phyloP scores from a whole-genome alignment of 35 echinoderm and acorn worm species.

The Ptychodera flava region DNA sequence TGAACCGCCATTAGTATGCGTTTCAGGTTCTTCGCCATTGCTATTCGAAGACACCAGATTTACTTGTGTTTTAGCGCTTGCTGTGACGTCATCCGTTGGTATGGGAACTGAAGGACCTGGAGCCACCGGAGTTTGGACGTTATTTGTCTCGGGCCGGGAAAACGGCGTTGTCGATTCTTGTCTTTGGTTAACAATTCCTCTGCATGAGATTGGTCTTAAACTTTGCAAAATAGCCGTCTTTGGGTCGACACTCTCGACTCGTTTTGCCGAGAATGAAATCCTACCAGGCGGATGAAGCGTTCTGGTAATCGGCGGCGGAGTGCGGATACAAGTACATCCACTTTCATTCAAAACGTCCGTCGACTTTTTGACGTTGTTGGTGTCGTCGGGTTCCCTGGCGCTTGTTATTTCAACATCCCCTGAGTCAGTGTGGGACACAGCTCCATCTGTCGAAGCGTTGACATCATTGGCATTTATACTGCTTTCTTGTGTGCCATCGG shows the following conservation, averaged over 20 bases:
- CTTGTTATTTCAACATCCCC: too few species aligned
- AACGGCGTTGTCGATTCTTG: too few species aligned
- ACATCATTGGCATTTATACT: too few species aligned
- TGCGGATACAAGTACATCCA: neutral
- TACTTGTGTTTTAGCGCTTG: neutral
- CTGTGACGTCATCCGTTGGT: neutral
- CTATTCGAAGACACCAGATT: neutral
- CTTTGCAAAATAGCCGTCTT: neutral
- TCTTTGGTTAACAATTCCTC: neutral
- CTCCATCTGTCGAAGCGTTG: too few species aligned
- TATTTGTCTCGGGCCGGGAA: neutral
- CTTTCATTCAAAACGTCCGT: neutral
- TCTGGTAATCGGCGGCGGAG: neutral
- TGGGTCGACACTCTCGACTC: neutral
- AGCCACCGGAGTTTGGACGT: neutral
- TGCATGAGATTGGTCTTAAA: neutral
- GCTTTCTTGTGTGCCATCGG: too few species aligned
- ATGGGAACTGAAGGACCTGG: neutral
- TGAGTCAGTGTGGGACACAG: too few species aligned
- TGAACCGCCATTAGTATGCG: too few species aligned
- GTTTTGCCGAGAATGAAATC: neutral
- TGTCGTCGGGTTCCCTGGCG: neutral
- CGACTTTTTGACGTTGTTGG: neutral
- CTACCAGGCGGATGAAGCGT: neutral
- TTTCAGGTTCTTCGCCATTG: too few species aligned